Evolutionary conservation across 2,888 invertebrate genomes (phyloP).

Genomic region (Lingula anatina): DNA sequence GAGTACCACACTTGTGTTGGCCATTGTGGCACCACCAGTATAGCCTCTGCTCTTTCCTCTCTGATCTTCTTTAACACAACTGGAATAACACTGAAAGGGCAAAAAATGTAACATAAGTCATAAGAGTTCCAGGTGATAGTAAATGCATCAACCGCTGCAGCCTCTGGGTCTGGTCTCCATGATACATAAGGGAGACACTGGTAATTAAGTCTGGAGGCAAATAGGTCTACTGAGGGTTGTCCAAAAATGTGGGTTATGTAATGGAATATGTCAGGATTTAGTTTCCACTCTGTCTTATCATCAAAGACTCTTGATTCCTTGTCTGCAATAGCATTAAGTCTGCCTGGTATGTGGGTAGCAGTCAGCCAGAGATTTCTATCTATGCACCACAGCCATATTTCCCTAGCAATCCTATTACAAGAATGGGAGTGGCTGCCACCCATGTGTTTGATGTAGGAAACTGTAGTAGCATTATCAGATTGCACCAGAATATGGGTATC

Average conservation of each 20-base stretch:
- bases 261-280: conserved; percentile 1
- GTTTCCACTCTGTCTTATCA: conserved; percentile 10
- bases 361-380: conserved; percentile 10
- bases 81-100: conserved; percentile 1
- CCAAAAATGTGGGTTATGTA: conserved; percentile 1
- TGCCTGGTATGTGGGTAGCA: conserved; percentile 10
- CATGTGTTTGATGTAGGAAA: conserved; percentile 8
- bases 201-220: conserved; percentile 9
- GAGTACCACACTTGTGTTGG: conserved; percentile 1
- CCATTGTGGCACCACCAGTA: not conserved
- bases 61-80: not conserved
- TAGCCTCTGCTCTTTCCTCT: not conserved
- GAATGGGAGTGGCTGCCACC: conserved; percentile 5
- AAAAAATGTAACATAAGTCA: not conserved
- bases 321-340: conserved; percentile 9
- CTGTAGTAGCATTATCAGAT: conserved; percentile 11
- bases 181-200: not conserved
- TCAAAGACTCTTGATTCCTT: conserved; percentile 3
- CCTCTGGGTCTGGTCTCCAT: conserved; percentile 1
- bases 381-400: conserved; percentile 11
- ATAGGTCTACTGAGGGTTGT: conserved; percentile 7
- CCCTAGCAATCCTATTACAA: conserved; percentile 6
- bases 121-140: not conserved
- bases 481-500: conserved; percentile 7
- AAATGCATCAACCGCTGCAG: conserved; percentile 1